Conservation (phyloP, 2,797 vertebrate species). For the Schizopygopsis malacanthus region DNA sequence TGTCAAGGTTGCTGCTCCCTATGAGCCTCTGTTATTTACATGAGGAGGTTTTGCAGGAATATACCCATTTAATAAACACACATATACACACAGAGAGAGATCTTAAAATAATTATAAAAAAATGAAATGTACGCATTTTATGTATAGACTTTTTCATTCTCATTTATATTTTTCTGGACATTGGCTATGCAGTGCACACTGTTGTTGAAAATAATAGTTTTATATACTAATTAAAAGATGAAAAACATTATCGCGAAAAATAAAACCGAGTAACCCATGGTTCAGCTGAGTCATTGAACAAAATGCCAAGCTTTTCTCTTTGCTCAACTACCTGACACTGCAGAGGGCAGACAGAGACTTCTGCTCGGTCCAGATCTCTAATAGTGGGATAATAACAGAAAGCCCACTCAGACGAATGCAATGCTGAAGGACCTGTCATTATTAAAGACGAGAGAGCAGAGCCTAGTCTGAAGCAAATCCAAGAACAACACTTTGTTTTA, state of each 20-base stretch:
- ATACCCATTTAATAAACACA: slow-evolving; percentile 4
- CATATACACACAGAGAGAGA: neutral
- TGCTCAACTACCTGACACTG: slow-evolving; percentile 7
- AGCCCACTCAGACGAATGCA: neutral
- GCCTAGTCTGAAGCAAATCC: neutral
- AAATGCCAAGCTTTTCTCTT: slow-evolving; percentile 46
- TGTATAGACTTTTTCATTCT: neutral
- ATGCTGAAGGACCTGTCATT: neutral
- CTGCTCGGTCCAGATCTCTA: slow-evolving; percentile 13
- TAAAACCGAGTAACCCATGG: neutral
- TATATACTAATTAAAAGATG: slow-evolving; percentile 5
- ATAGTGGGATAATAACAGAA: slow-evolving; percentile 32
- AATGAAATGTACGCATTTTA: neutral
- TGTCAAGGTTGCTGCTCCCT: slow-evolving; percentile 58
- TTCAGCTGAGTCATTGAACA: slow-evolving; percentile 31
- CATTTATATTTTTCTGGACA: neutral
- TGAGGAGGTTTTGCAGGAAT: slow-evolving; percentile 21
- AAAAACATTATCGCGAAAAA: neutral
- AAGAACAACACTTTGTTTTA: neutral
- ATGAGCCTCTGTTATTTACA: slow-evolving; percentile 64
- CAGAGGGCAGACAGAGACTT: neutral
- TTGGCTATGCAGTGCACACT: neutral
- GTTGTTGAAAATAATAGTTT: neutral
- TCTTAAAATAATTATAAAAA: neutral
- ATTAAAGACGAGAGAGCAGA: slow-evolving; percentile 4